A percentile compares a stretch with the other conserved stretches of the same genome.
Conservation (phyloP, 2,113 vertebrate species). For the Sapajus apella region DNA sequence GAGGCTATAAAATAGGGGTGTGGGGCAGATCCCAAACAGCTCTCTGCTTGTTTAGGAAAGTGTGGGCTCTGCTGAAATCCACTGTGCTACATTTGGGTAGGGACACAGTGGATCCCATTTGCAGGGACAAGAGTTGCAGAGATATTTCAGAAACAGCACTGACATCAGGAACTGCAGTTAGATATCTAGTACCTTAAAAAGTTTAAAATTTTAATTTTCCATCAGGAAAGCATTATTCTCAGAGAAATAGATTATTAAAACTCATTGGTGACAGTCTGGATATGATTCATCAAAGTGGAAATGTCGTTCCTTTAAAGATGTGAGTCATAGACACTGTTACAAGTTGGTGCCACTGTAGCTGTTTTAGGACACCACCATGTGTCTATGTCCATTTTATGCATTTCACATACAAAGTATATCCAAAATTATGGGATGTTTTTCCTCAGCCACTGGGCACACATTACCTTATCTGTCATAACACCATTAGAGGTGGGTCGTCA, state of each 20-base stretch:
- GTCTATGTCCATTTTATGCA: background rate
- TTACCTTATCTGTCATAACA: background rate
- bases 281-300: background rate
- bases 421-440: background rate
- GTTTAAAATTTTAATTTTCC: background rate
- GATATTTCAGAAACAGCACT: accelerated
- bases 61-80: background rate
- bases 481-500: background rate
- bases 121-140: background rate
- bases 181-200: too few species aligned
- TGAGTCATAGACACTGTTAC: background rate
- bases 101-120: background rate
- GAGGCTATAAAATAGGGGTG: background rate
- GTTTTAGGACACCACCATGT: background rate
- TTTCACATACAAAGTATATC: background rate
- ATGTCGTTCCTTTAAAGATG: background rate
- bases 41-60: background rate
- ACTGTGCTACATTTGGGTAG: background rate
- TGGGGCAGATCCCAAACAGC: background rate
- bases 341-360: too few species aligned
- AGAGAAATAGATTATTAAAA: background rate
- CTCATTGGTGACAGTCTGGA: background rate
- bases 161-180: too few species aligned
- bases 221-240: background rate
- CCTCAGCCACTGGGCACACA: background rate